Percentiles rank a stretch among this genome's conserved stretches.
Conservation (phyloP, 1,140 invertebrate genomes). For the Orchesella cincta region DNA sequence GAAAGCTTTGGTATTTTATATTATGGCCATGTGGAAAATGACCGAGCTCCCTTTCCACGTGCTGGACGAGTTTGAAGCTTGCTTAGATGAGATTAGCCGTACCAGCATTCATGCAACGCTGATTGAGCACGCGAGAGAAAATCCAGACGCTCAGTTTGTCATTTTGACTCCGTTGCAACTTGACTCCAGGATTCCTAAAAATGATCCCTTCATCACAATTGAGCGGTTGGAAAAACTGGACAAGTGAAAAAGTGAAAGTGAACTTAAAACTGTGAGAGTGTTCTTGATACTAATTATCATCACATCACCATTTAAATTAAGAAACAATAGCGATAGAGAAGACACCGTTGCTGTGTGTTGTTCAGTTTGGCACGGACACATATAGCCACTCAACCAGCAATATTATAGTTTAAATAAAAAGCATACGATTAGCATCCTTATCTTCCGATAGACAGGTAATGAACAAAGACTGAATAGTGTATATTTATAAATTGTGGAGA, state of each 20-base stretch:
- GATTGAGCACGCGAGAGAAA: not conserved
- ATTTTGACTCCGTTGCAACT: not conserved
- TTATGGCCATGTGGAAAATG: conserved; percentile 14
- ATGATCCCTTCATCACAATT: not conserved
- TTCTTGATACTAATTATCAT: not conserved
- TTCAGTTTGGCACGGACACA: too few relatives aligned
- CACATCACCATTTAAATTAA: not conserved
- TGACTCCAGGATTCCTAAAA: not conserved
- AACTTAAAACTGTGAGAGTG: not conserved
- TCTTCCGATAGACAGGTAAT: too few relatives aligned
- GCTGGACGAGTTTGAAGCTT: conserved; percentile 10
- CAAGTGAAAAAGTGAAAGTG: not conserved
- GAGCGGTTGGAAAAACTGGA: not conserved
- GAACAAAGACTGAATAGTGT: too few relatives aligned
- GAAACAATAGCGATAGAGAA: not conserved
- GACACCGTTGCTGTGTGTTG: too few relatives aligned
- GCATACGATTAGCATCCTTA: too few relatives aligned
- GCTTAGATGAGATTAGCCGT: not conserved
- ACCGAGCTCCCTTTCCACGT: not conserved
- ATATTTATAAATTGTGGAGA: too few relatives aligned
- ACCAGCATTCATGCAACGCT: not conserved
- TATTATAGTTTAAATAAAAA: too few relatives aligned
- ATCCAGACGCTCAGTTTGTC: not conserved
- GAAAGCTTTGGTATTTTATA: not conserved
- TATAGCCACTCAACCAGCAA: too few relatives aligned